Evolutionary conservation across 1,140 invertebrate genomes (phyloP).

Genomic region (Archivesica marissinica): DNA sequence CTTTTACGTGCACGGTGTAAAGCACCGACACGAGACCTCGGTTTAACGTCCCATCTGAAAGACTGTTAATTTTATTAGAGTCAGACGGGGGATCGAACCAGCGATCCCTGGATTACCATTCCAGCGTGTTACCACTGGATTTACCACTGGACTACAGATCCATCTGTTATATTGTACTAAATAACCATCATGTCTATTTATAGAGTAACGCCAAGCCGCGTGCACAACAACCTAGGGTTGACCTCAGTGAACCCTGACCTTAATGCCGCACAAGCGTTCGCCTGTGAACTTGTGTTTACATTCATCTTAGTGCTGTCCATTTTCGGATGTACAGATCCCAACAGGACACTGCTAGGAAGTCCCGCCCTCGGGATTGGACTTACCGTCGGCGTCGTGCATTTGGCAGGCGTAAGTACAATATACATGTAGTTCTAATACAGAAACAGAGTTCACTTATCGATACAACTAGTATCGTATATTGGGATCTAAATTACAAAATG

Average conservation of each 20-base stretch:
- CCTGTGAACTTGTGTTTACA: slow-evolving; percentile 93
- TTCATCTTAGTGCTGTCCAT: slow-evolving; percentile 94
- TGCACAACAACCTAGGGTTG: slow-evolving; percentile 67
- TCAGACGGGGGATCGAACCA: no score
- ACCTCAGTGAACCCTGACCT: slow-evolving; percentile 63
- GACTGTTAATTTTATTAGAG: no score
- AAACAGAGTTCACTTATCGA: neutral
- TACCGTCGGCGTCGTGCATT: slow-evolving; percentile 69
- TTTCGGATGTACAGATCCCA: slow-evolving; percentile 92
- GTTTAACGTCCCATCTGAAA: no score
- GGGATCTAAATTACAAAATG: no score
- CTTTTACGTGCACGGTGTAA: no score
- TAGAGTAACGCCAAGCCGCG: slow-evolving; percentile 71
- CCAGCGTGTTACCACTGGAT: no score
- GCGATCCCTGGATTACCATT: no score
- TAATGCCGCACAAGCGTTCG: slow-evolving; percentile 88
- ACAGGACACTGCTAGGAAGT: slow-evolving; percentile 92
- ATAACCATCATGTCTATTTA: no score
- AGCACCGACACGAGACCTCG: no score
- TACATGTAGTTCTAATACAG: neutral
- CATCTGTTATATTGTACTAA: no score
- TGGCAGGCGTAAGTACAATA: slow-evolving; percentile 69
- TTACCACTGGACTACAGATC: no score
- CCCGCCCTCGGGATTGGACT: slow-evolving; percentile 93
- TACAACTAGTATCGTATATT: neutral